Evolutionary conservation across 2,888 invertebrate genomes (phyloP).

Genomic region (Drosophila robusta): DNA sequence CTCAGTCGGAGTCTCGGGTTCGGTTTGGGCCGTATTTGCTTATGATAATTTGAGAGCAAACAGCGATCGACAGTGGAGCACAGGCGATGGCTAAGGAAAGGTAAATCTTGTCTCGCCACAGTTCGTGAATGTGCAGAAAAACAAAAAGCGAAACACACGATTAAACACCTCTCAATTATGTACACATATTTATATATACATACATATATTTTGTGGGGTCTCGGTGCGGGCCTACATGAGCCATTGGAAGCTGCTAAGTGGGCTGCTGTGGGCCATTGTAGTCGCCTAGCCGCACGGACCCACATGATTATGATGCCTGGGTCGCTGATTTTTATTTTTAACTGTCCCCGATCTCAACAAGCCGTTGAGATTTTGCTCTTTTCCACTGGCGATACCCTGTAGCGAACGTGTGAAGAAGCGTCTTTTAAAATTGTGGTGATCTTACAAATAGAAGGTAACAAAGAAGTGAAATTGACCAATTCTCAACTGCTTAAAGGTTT

Average conservation of each 20-base stretch:
- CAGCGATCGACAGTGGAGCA: conserved; percentile 70
- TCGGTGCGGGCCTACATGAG: conserved; percentile 41
- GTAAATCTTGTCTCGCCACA: conserved; percentile 57
- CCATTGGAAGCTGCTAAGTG: conserved; percentile 71
- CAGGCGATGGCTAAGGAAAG: conserved; percentile 36
- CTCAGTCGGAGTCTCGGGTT: conserved; percentile 17
- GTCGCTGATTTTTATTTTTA: conserved; percentile 33
- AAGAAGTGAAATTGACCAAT: not conserved
- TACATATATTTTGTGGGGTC: conserved; percentile 33
- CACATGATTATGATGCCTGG: conserved; percentile 75
- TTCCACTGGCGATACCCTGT: conserved; percentile 39
- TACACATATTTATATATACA: conserved; percentile 24
- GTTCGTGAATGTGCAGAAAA: conserved; percentile 78
- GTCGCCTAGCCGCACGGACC: conserved; percentile 49
- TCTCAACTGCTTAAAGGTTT: too few species aligned
- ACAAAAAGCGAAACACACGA: conserved; percentile 82
- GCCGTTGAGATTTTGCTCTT: conserved; percentile 31
- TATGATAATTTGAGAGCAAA: conserved; percentile 84
- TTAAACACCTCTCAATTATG: conserved; percentile 85
- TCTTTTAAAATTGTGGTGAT: not conserved
- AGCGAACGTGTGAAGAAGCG: not conserved
- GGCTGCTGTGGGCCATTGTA: conserved; percentile 55
- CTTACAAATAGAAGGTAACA: not conserved
- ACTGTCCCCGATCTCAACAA: conserved; percentile 42
- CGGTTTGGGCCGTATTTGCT: conserved; percentile 75